Conservation (phyloP, 2,888 invertebrate genomes). For the Cosmorhoe ocellata region DNA sequence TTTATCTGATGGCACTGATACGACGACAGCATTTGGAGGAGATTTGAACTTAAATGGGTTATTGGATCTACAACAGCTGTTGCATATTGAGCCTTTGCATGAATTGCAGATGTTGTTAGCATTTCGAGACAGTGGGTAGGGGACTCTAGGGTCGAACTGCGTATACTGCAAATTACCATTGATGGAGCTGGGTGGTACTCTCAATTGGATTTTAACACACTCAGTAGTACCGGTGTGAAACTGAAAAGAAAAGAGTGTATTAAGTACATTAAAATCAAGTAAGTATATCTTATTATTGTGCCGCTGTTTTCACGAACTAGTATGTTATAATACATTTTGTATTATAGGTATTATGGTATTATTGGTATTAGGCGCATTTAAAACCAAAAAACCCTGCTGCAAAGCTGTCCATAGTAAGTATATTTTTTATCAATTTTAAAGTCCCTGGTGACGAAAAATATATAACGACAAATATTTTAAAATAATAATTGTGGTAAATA, state of each 20-base stretch:
- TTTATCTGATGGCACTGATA: constrained; percentile 34
- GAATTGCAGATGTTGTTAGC: constrained; percentile 22
- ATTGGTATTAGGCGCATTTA: no score
- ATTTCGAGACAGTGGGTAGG: constrained; percentile 11
- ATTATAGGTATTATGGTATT: no score
- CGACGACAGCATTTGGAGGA: constrained; percentile 22
- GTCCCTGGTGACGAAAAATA: no score
- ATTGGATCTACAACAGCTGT: constrained; percentile 16
- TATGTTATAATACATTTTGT: no score
- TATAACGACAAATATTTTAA: no score
- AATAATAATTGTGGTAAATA: background rate
- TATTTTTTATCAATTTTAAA: no score
- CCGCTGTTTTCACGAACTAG: no score
- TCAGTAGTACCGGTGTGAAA: constrained; percentile 1
- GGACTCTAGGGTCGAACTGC: background rate
- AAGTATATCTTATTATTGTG: no score
- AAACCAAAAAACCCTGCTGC: no score
- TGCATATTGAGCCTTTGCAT: constrained; percentile 10
- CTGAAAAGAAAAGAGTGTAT: constrained; percentile 23
- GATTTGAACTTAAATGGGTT: constrained; percentile 6
- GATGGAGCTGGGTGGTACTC: constrained; percentile 12
- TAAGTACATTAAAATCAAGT: background rate
- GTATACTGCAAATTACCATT: constrained; percentile 4
- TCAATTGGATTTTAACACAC: constrained; percentile 13
- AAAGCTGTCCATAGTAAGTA: no score